A percentile compares a stretch with the other conserved stretches of the same genome.
Evolutionary conservation across 2,888 invertebrate genomes (phyloP).

Genomic region (Hanleya hanleyi): DNA sequence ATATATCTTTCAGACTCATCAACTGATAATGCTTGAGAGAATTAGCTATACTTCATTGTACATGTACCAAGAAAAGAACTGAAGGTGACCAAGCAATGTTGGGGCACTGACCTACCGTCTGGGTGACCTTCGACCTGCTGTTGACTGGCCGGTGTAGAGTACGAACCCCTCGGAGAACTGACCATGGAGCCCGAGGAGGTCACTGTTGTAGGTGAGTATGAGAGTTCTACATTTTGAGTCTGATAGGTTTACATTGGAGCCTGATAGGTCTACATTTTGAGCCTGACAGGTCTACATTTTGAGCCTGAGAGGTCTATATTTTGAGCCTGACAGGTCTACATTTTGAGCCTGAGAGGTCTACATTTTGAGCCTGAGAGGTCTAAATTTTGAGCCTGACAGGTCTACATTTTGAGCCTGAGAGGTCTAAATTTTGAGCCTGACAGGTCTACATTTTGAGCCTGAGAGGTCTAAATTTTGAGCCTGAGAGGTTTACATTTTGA

Average conservation of each 20-base stretch:
- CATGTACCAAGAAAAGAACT: too few relatives aligned
- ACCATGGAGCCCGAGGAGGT: slow-evolving; percentile 39
- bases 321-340: neutral
- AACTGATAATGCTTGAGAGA: too few relatives aligned
- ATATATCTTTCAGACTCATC: too few relatives aligned
- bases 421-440: neutral
- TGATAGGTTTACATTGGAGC: neutral
- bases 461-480: too few relatives aligned
- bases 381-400: neutral
- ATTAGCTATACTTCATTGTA: too few relatives aligned
- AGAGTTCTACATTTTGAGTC: neutral
- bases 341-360: neutral
- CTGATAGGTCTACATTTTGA: neutral
- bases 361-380: neutral
- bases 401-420: neutral
- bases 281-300: neutral
- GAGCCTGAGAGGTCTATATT: neutral
- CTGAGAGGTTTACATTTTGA: too few relatives aligned
- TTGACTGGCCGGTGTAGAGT: neutral
- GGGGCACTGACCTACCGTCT: too few relatives aligned
- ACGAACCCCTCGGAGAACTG: neutral
- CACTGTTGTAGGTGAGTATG: slow-evolving; percentile 40
- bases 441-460: too few relatives aligned
- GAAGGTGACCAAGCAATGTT: too few relatives aligned
- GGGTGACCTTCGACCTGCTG: neutral